These are phyloP conservation scores for Aphrocallistes beatrix DNA, from an alignment of 37 sponge, comb jelly and placozoan genomes.

Conservation along the genomic window DNA sequence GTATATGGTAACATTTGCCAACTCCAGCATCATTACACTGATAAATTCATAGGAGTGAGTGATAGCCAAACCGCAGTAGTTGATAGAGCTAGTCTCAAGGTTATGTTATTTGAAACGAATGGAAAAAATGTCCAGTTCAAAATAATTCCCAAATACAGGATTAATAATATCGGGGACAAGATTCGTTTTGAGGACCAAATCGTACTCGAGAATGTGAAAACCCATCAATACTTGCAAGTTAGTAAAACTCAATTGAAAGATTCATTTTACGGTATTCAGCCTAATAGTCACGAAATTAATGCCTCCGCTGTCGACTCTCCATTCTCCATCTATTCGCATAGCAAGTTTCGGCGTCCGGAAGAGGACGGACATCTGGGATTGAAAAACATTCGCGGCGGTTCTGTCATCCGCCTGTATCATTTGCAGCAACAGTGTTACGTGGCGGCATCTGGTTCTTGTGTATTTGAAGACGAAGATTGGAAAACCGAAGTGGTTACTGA, in stretches of 20 bases:
- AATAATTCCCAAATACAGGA: slow-evolving; percentile 44
- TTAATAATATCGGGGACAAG: slow-evolving; percentile 36
- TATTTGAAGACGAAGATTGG: not conserved
- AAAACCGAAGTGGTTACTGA: not conserved
- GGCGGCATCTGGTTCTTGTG: slow-evolving; percentile 52
- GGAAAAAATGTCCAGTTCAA: slow-evolving; percentile 25
- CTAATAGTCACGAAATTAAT: slow-evolving; percentile 51
- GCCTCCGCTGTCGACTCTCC: slow-evolving; percentile 44
- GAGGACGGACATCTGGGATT: not conserved
- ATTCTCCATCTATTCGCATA: slow-evolving; percentile 40
- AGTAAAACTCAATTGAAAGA: slow-evolving; percentile 9
- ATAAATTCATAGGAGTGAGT: slow-evolving; percentile 29
- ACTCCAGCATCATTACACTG: slow-evolving; percentile 33
- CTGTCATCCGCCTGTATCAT: slow-evolving; percentile 44
- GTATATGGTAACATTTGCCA: slow-evolving; percentile 35
- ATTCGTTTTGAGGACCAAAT: slow-evolving; percentile 38
- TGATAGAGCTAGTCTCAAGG: slow-evolving; percentile 42
- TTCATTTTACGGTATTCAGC: not conserved
- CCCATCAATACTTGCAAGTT: slow-evolving; percentile 40
- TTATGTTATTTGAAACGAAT: slow-evolving; percentile 7
- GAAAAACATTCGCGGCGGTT: not conserved
- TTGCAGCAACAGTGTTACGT: slow-evolving; percentile 50
- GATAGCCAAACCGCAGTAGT: slow-evolving; percentile 25
- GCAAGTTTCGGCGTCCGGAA: not conserved
- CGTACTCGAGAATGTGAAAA: slow-evolving; percentile 38